Base-by-base conservation (phyloP, 2,797 vertebrate species). In the Pterois miles region DNA sequence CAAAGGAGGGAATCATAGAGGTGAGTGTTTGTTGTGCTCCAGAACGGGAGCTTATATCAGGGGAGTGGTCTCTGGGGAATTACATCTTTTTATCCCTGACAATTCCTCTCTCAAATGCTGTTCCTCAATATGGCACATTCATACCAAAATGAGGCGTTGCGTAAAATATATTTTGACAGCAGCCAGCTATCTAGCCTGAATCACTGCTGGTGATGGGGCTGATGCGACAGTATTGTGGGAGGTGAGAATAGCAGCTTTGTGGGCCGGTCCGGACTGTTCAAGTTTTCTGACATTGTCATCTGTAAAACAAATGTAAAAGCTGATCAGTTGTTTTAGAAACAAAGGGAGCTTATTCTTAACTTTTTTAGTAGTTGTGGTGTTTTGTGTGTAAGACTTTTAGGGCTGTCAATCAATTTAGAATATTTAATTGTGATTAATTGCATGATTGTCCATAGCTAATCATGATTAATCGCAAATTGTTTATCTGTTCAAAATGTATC, bases 171-270 rank as follows among this genome's bases (percentile, higher is more conserved):
- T 65, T 68, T 54, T 73, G 56, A 86, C 71, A 86, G 63, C 80
- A 72, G 34, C 54, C 54, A 78, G 72, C 57, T 80, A 33, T 90
- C 72, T 34, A 8, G 9, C 23, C 40, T 89, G 84, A 89, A 65
- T 91, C 75, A 70, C 34, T 36, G 27, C 50, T 71, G 16, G 40
- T 14, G 74, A 72, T 80, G 48, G 74, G 76, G 68, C 68, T 69
- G 68, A 85, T 88, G 58, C 76, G 46, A 43, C 40, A 71, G 67
- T 14, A 48, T 56, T 71, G 78, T 85, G 65, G 84, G 84, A 87
- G 76, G 85, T 88, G 82, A 83, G 71, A 68, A 78, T 83, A 46
- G 56, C 81, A 75, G 73, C 52, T 78, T 73, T 85, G 87, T 88
- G 69, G 86, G 72, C 58, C 36, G 68, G 23, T 68, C 78, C 53